phyloP scores from a whole-genome alignment of 2,888 invertebrate species.

The Aphidius colemani region DNA sequence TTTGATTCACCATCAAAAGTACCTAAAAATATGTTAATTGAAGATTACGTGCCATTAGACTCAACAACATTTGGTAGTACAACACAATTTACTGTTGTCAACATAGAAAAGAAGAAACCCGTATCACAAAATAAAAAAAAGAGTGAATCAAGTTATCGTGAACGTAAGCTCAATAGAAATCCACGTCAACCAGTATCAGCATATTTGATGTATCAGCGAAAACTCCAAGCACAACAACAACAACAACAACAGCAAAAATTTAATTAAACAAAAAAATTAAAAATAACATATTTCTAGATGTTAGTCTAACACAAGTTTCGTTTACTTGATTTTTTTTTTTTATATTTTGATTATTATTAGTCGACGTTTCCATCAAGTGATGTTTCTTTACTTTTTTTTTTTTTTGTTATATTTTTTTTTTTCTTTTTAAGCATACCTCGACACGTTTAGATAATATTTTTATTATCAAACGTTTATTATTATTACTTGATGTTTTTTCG shows the following conservation, averaged over 20 bases:
- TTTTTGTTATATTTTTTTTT: not conserved
- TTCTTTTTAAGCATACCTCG: not conserved
- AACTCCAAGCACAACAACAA: constrained; percentile 37
- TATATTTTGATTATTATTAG: not conserved
- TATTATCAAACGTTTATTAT: no score
- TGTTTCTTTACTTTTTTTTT: not conserved
- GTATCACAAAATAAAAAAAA: constrained; percentile 35
- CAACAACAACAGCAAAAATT: constrained; percentile 26
- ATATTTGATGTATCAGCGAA: constrained; percentile 45
- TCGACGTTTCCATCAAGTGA: not conserved
- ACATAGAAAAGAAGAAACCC: constrained; percentile 38
- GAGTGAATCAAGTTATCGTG: constrained; percentile 38
- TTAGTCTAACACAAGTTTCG: not conserved
- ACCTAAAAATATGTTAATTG: constrained; percentile 18
- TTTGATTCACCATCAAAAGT: constrained; percentile 24
- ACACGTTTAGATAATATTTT: not conserved
- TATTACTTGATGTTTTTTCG: no score
- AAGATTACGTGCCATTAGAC: constrained; percentile 32
- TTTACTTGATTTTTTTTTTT: not conserved
- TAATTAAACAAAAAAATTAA: constrained; percentile 16
- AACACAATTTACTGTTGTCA: constrained; percentile 45
- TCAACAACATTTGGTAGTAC: constrained; percentile 46
- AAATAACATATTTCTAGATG: no score
- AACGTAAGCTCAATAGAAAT: constrained; percentile 48
- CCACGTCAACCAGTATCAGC: constrained; percentile 42